Evolutionary conservation across 2,797 vertebrate species (phyloP), one percentile per base, ranked within the genome.

Genomic region (Tolypeutes matacus): DNA sequence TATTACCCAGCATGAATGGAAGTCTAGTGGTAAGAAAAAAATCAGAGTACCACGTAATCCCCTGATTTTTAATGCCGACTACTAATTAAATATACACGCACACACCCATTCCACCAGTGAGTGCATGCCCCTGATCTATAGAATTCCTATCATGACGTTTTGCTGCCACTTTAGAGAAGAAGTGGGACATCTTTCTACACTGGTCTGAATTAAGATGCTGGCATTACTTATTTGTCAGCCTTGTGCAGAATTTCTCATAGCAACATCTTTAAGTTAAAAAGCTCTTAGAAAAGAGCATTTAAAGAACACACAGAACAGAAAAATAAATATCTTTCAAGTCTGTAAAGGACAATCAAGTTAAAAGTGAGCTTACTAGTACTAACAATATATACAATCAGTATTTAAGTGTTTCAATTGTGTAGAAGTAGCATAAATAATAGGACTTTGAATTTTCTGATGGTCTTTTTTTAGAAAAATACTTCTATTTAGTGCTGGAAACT

Each of bases 401-500:
- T 81, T 69, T 76, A 90, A 95, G 86, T 92, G 70, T 92, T 95
- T 98, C 29, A 92, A 9, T 67, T 60, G 89, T 78, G 65, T 94
- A 39, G 91, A 39, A 96, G 39, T 58, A 70, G 84, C n/a, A 94
- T 75, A 93, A n/a, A 69, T 84, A 87, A 94, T 89, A 73, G 3
- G 53, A 18, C 95, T 96, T 96, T 82, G 80, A 31, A 89, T 91
- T 76, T 97, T 95, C 94, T 97, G 78, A 93, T 97, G 88, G 13
- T 87, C 88, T 87, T 96, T 60, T 94, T 93, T 39, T 39, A 96
- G 94, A 98, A 98, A 97, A 97, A 15, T 94, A 88, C 89, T 96
- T 97, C 94, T 98, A 97, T 97, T 98, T 97, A 97, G 91, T 97
- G 94, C 96, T 98, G 96, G 97, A 98, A 97, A 97, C 58, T 95